Evolutionary conservation across 2,113 vertebrate species (phyloP).

Genomic region (Pungitius pungitius): DNA sequence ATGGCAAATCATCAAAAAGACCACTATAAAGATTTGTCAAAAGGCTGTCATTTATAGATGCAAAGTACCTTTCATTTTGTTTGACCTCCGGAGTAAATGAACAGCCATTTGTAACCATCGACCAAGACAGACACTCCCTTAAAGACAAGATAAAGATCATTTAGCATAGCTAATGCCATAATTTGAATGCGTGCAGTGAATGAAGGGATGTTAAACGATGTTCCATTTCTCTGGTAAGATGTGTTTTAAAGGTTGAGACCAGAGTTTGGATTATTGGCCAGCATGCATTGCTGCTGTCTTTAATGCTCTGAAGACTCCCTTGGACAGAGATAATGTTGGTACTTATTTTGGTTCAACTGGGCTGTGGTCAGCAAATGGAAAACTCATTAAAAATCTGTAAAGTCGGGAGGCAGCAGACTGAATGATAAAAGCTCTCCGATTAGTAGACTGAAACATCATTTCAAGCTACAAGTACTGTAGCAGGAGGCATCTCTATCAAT

Average conservation of each 20-base stretch:
- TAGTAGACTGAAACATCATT: background rate
- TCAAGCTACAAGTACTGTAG: background rate
- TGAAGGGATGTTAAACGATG: conserved; percentile 1
- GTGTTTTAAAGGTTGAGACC: background rate
- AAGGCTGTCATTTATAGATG: background rate
- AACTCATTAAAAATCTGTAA: conserved; percentile 33
- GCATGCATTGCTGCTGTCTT: conserved; percentile 3
- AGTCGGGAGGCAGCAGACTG: background rate
- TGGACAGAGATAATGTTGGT: conserved; percentile 4
- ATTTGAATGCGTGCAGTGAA: background rate
- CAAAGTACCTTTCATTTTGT: conserved; percentile 13
- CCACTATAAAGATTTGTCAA: background rate
- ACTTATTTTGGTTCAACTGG: conserved; percentile 14
- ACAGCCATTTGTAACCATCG: conserved; percentile 13
- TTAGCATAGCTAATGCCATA: conserved; percentile 5
- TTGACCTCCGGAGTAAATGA: background rate
- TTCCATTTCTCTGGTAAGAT: background rate
- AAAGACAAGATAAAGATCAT: background rate
- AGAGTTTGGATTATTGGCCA: conserved; percentile 13
- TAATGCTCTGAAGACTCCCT: conserved; percentile 12
- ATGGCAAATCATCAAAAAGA: background rate
- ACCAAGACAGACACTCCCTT: background rate
- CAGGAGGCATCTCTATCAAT: background rate
- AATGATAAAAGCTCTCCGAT: conserved; percentile 15
- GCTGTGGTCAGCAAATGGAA: conserved; percentile 27